Evolutionary conservation across 2,888 invertebrate genomes (phyloP), one percentile per base, ranked within the genome.

Genomic region (Prionchulus punctatus): DNA sequence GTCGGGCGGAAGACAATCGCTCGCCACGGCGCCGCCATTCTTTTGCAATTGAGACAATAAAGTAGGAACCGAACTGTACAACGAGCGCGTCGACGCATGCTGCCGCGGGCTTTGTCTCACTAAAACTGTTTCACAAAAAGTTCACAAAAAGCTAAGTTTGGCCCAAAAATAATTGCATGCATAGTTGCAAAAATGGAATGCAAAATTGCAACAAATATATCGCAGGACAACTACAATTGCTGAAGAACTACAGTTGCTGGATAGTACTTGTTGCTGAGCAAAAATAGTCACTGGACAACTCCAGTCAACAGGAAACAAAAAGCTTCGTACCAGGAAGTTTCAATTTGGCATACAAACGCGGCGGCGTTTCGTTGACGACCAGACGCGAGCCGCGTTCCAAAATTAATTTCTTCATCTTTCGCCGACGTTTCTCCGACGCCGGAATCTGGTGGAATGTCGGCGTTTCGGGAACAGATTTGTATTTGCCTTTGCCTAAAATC

Each of bases 81-180:
- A 21, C 30, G 50, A 26, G 4, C 50, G 26, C 7, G 50, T 49
- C 4, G 50, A 49, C 12, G 50, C 50, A 21, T 49, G 50, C 15
- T 49, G 50, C 28, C 50, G 26, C 12, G 50, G 50, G 23, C 50
- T 49, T 49, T 49, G 50, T 28, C 50, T 4, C 4, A 49, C 50
- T 49, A 23, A 18, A 49, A 49, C 7, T 18, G 18, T 36, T 12
- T 36, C 18, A 18, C 7, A 36, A 36, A 36, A 36, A 36, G 18
- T 36, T 36, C 36, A n/a, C n/a, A 36, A 36, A 36, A 36, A 36
- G 47, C 23, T 23, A 12, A n/a, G 4, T 45, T 45, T n/a, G n/a
- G n/a, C n/a, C n/a, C n/a, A n/a, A n/a, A n/a, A n/a, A n/a, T 18
- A 7, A 21, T 12, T 45, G 7, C 47, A 23, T 23, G 47, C 47